Evolutionary conservation across 2,888 invertebrate genomes (phyloP), one percentile per base, ranked within the genome.

Genomic region (Bombyx huttoni): DNA sequence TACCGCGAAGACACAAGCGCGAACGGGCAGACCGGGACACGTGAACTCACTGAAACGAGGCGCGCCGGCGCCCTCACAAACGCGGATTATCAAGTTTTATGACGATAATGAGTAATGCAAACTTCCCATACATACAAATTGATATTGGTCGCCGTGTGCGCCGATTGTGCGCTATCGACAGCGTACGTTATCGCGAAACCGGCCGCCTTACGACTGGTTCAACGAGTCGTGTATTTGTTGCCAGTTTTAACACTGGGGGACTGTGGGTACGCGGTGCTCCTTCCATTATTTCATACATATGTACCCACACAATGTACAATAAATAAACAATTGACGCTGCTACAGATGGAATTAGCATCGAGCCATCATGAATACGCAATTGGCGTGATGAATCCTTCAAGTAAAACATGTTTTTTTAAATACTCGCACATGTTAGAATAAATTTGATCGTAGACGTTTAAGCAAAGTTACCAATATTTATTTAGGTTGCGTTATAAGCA

Each of bases 101-200:
- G 62, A 62, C 72, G 78, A 78, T 83, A 85, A 85, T 80, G 65
- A 79, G 64, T 66, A 78, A 75, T 64, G 70, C 76, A 79, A 79
- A 82, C 81, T 78, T 73, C 76, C 78, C 69, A 62, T 65, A 58
- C 60, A 70, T 51, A 49, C 50, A 66, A 70, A 72, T 68, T 70
- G 58, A 65, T 69, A 67, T 70, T 64, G 68, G 66, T 63, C 67
- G 63, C 60, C 62, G 63, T 65, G 66, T 65, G 60, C 63, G 63
- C 62, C 67, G 68, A 70, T 68, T 66, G 66, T 68, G 63, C 67
- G 65, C 63, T 72, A 71, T 73, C 73, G 70, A 72, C 67, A 64
- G 57, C 65, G 64, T 67, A 68, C 75, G 69, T 80, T 81, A 81
- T 81, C 81, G 73, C 73, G 70, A 60, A 68, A 70, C 70, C 73